These are phyloP conservation scores for Chloroceryle amazona DNA, from an alignment of 2,797 vertebrate genomes.

Conservation along the genomic window DNA sequence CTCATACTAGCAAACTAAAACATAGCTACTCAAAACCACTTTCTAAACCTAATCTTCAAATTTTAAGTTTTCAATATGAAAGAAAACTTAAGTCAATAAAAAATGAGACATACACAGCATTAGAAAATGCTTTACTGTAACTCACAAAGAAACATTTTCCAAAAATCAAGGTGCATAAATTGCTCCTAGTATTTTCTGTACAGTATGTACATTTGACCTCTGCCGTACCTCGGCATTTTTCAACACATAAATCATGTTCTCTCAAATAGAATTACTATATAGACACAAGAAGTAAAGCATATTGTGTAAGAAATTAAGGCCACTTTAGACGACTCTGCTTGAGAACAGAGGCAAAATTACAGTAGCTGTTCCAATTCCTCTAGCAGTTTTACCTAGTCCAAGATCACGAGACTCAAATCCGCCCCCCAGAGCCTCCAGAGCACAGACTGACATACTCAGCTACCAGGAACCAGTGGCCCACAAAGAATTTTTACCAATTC, in stretches of 20 bases:
- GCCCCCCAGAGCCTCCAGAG: neutral
- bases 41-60: neutral
- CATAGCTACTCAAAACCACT: neutral
- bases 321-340: constrained; percentile 58
- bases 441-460: neutral
- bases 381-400: neutral
- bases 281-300: constrained; percentile 62
- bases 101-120: constrained; percentile 43
- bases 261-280: constrained; percentile 55
- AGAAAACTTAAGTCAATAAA: constrained; percentile 67
- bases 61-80: constrained; percentile 38
- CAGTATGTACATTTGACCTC: constrained; percentile 50
- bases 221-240: neutral
- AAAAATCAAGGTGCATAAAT: constrained; percentile 66
- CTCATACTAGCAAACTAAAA: neutral
- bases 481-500: neutral
- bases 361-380: neutral
- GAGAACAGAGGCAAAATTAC: constrained; percentile 60
- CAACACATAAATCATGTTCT: constrained; percentile 64
- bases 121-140: constrained; percentile 54
- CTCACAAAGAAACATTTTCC: constrained; percentile 41
- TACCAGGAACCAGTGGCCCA: neutral
- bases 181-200: constrained; percentile 54
- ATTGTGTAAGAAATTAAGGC: constrained; percentile 58
- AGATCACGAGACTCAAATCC: neutral